Evolutionary conservation across 2,113 vertebrate genomes (phyloP).

Genomic region (Tragelaphus imberbis): DNA sequence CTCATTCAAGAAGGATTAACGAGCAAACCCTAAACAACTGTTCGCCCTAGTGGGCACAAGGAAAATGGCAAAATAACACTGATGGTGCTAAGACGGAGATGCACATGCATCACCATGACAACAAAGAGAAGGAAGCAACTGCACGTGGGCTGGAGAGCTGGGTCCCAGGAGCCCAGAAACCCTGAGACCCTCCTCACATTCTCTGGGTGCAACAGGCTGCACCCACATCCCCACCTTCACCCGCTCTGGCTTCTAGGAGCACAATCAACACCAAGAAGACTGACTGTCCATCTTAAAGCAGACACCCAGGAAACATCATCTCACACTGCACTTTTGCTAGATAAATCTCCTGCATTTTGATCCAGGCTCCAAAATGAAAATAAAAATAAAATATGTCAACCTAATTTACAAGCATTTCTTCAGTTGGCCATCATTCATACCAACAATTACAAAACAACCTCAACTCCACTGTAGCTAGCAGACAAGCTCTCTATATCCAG

Average conservation of each 20-base stretch:
- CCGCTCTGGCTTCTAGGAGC: background rate
- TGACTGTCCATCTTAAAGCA: background rate
- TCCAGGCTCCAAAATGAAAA: conserved; percentile 42
- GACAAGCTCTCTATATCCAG: conserved; percentile 61
- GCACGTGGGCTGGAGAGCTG: background rate
- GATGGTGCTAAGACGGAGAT: background rate
- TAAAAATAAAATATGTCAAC: background rate
- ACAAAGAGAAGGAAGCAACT: background rate
- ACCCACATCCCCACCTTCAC: background rate
- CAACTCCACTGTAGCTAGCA: conserved; percentile 37
- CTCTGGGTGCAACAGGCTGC: background rate
- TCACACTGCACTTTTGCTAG: background rate
- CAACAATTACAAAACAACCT: conserved; percentile 48
- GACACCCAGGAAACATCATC: background rate
- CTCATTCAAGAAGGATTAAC: background rate
- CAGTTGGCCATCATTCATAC: conserved; percentile 37
- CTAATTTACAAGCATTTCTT: conserved; percentile 33
- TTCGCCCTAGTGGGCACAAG: background rate
- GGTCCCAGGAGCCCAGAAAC: background rate
- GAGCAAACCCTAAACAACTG: background rate
- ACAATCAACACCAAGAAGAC: background rate
- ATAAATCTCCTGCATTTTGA: background rate
- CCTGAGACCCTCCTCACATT: background rate
- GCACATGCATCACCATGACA: background rate
- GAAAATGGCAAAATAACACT: background rate